These are phyloP conservation scores for Podocnemis expansa DNA, from an alignment of 2,113 vertebrate genomes.

Conservation along the genomic window DNA sequence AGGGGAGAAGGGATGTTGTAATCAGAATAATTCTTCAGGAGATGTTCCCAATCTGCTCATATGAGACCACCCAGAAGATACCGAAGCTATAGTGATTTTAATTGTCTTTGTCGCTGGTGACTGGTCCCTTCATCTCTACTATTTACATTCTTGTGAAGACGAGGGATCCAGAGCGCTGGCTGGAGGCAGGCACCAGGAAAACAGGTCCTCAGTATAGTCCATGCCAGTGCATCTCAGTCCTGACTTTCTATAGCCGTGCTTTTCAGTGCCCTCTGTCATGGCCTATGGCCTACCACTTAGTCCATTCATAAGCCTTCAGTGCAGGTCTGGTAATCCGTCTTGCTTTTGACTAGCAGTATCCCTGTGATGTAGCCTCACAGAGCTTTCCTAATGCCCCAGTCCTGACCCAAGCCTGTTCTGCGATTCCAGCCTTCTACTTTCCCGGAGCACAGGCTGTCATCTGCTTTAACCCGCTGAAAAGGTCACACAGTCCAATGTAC, in stretches of 20 bases:
- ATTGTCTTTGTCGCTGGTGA: not conserved
- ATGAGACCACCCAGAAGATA: not conserved
- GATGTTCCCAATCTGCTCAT: not conserved
- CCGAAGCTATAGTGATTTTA: not conserved
- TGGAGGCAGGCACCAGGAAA: not conserved
- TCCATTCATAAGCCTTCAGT: not conserved
- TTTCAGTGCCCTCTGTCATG: not conserved
- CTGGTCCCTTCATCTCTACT: not conserved
- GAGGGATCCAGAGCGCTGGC: not conserved
- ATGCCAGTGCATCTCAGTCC: not conserved
- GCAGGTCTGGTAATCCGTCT: not conserved
- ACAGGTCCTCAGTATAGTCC: not conserved
- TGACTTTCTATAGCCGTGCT: not conserved
- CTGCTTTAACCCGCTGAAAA: not conserved
- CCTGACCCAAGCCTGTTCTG: not conserved
- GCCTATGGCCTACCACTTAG: not conserved
- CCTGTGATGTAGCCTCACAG: not conserved
- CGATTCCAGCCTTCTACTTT: not conserved
- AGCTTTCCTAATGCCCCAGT: too few relatives aligned
- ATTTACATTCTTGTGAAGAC: not conserved
- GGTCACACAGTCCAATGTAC: not conserved
- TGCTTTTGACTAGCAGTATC: not conserved
- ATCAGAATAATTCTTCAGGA: not conserved
- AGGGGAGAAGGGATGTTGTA: not conserved
- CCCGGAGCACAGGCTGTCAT: not conserved